Base-by-base conservation (phyloP, 2,888 invertebrate genomes). In the Sarcophaga variegata region DNA sequence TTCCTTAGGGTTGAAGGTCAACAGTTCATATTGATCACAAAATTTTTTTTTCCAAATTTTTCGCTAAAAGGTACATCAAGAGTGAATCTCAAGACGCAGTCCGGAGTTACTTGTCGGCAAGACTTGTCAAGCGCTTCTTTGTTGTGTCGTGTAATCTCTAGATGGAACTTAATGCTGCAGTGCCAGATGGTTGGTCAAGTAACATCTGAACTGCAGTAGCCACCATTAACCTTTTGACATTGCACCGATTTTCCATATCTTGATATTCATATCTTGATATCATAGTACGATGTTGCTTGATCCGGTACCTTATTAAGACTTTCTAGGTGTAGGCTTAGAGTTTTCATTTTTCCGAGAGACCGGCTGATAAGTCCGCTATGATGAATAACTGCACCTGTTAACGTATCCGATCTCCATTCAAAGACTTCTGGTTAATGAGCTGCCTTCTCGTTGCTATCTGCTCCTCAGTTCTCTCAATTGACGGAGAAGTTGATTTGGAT, bases 161-260 rank as follows among this genome's bases (percentile, higher is more conserved):
- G 14, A 37, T 66, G 14, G 45, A 11, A 45, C 67, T 12, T 20
- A 67, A 47, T 47, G 47, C 5, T 4, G 8, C 3, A 6, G 47
- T 47, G 0, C 54, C 49, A 22, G 54, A 49, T 22, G 54, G 70
- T 25, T 70, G 70, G 25, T 70, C 49, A 8, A 70, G 22, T 25
- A 70, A 54, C 49, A 25, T 49, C 10, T 54, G 70, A 70, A 70
- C 25, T 22, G 54, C 54, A 22, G 54, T 70, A n/a, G 69, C 20
- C 20, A 3, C 67, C 20, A 69, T n/a, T 6, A 70, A 10, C 0
- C 20, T 4, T 49, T 49, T 70, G 54, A 22, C 14, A 14, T 14
- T n/a, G n/a, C n/a, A 60, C 12, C 60, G 60, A 14, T 60, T n/a
- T 14, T 60, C 22, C 22, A 22, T 22, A 22, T 22, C 22, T 22